Base-by-base conservation (phyloP, 2,888 invertebrate species). In the Sphaerophoria rueppellii region DNA sequence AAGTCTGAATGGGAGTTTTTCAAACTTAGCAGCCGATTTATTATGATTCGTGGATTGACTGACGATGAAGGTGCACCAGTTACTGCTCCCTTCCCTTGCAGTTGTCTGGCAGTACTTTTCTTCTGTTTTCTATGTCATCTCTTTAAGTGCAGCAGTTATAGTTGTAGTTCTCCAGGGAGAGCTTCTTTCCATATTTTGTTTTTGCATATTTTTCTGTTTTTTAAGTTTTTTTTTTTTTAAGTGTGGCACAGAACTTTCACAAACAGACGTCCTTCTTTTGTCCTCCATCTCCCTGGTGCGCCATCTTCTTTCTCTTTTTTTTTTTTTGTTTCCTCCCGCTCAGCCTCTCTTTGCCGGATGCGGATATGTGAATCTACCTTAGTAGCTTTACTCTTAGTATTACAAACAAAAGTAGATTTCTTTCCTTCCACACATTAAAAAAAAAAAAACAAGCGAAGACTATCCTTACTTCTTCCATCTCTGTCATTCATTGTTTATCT, bases 261-360 rank as follows among this genome's bases (percentile, higher is more conserved):
- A 82, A 82, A 82, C 82, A 82, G 82, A 78, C 78, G 78, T 82
- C 78, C 78, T 82, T 82, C 61, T 78, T 78, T 77, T 77, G 82
- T 82, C 82, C 78, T 73, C 73, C 16, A 34, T 43, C 73, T 73
- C 69, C 32, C 46, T 70, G 78, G 24, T 54, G 70, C 48, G 58
- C 70, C 67, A 70, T 72, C 60, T 14, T 55, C 60, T 11, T 37
- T 52, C 7, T 67, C 63, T 0, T 43, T 43, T 2, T 34, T 43
- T 2, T 34, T 16, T 6, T 50, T 14, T 6, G 16, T 32, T 2
- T 34, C 11, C 54, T 34, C 14, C 65, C 6, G 35, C 14, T 1
- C 46, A n/a, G 1, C 16, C 2, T 14, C 4, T 16, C 61, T 14
- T 32, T 37, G 37, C 50, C 73, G 78, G 78, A 74, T 70, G 70